Percentiles rank a stretch among this genome's conserved stretches.
These are phyloP conservation scores for Sebastes glaucus DNA, from an alignment of 2,797 vertebrate species.

Conservation along the genomic window DNA sequence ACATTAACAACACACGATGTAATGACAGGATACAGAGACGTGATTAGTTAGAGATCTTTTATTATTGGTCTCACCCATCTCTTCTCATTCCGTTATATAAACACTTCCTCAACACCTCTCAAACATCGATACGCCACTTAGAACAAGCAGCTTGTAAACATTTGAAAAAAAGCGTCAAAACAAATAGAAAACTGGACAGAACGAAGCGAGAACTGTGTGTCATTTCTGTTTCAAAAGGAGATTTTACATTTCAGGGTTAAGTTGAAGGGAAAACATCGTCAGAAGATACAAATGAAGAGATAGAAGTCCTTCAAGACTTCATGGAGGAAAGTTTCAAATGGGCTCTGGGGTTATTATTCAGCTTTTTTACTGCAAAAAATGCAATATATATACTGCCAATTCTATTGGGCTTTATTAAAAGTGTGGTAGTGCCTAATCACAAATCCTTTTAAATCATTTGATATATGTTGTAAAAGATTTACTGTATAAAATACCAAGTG, in stretches of 20 bases:
- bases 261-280: constrained; percentile 16
- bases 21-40: neutral
- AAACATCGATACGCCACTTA: constrained; percentile 69
- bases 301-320: constrained; percentile 2
- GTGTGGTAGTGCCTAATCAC: constrained; percentile 52
- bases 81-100: constrained; percentile 16
- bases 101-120: constrained; percentile 39
- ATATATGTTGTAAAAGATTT: constrained; percentile 58
- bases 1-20: neutral
- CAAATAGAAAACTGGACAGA: constrained; percentile 65
- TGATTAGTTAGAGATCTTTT: constrained; percentile 45
- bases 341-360: constrained; percentile 14
- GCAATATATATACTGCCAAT: constrained; percentile 51
- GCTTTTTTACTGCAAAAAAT: constrained; percentile 45
- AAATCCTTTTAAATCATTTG: constrained; percentile 32
- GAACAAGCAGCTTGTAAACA: constrained; percentile 83
- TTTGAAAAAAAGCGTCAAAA: constrained; percentile 66
- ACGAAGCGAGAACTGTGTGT: constrained; percentile 38
- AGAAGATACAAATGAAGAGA: constrained; percentile 34
- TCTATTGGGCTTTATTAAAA: constrained; percentile 40
- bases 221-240: constrained; percentile 30
- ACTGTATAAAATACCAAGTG: constrained; percentile 78
- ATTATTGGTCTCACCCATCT: constrained; percentile 60
- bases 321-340: constrained; percentile 20
- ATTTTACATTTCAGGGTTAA: constrained; percentile 51